Percentiles rank a stretch among this genome's conserved stretches.
Evolutionary conservation across 2,797 vertebrate species (phyloP).

Genomic region (Muscicapa striata): DNA sequence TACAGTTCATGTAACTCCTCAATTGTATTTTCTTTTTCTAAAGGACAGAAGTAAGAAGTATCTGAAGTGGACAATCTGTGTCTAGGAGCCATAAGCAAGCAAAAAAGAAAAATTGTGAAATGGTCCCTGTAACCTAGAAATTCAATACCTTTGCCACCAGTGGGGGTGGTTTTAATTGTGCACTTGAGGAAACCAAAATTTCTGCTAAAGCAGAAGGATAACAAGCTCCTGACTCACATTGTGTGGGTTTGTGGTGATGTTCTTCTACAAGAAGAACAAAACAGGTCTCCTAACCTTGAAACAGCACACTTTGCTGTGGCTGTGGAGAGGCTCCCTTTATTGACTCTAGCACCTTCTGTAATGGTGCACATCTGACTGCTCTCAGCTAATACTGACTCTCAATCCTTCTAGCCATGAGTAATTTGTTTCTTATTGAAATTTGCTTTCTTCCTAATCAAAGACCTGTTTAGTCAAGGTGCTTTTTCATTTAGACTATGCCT

Average conservation of each 20-base stretch:
- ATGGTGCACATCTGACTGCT: neutral
- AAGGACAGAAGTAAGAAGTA: neutral
- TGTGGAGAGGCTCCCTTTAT: neutral
- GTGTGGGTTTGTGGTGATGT: neutral
- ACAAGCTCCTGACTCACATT: neutral
- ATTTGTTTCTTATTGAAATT: constrained; percentile 35
- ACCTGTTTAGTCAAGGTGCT: constrained; percentile 64
- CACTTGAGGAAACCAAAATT: neutral
- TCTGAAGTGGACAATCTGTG: neutral
- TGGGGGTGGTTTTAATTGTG: neutral
- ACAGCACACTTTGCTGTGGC: neutral
- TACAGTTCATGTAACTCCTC: neutral
- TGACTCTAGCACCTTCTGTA: neutral
- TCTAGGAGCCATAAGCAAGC: neutral
- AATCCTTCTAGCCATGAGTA: constrained; percentile 42
- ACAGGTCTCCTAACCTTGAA: constrained; percentile 48
- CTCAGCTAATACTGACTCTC: neutral
- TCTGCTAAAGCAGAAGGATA: neutral
- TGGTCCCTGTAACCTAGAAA: neutral
- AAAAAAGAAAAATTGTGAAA: neutral
- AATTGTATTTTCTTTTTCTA: neutral
- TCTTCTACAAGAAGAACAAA: constrained; percentile 38
- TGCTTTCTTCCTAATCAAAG: constrained; percentile 58
- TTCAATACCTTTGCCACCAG: neutral
- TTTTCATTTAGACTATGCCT: neutral